phyloP scores from a whole-genome alignment of 2,797 vertebrate genomes.

The Tragopan temminckii region DNA sequence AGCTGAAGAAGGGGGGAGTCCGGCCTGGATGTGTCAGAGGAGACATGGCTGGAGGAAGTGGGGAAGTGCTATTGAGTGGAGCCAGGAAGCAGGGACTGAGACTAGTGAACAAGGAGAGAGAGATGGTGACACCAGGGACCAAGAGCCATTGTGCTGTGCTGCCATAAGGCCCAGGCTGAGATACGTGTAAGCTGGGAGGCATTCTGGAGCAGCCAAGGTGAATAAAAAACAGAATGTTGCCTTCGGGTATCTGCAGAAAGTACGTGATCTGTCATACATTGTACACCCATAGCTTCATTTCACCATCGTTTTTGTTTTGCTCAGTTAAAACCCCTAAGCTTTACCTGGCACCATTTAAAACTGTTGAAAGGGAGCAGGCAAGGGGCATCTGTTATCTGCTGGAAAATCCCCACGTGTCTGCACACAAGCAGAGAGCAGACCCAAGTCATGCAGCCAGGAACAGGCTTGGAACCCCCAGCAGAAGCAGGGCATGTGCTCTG shows the following conservation, averaged over 20 bases:
- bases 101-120: not conserved
- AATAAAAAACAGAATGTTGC: not conserved
- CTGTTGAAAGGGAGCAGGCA: not conserved
- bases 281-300: not conserved
- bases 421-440: not conserved
- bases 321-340: not conserved
- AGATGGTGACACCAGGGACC: not conserved
- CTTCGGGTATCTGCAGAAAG: not conserved
- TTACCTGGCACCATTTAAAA: conserved; percentile 25
- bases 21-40: not conserved
- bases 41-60: not conserved
- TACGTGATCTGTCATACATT: fast-evolving
- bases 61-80: not conserved
- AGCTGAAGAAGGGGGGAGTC: not conserved
- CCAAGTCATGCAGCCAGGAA: not conserved
- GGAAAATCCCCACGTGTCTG: not conserved
- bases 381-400: not conserved
- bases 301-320: not conserved
- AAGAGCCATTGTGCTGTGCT: not conserved
- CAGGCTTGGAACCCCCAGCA: not conserved
- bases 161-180: not conserved
- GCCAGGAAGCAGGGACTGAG: not conserved
- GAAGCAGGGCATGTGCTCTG: not conserved
- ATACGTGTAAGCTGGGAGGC: not conserved
- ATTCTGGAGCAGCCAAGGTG: not conserved